phyloP scores from a whole-genome alignment of 2,888 invertebrate genomes.

The Tortrix viridana region DNA sequence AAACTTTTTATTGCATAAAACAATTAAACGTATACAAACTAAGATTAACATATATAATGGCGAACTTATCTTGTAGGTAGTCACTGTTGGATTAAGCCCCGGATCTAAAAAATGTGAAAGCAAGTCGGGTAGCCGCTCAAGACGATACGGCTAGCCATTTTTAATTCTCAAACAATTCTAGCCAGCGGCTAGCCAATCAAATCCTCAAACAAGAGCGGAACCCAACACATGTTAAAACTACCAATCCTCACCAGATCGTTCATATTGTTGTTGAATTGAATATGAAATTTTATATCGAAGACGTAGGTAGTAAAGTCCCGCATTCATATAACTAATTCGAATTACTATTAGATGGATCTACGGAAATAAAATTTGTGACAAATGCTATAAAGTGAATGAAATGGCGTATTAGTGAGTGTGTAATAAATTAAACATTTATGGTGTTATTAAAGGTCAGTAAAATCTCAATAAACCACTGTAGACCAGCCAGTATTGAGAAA shows the following conservation, averaged over 20 bases:
- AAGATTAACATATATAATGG: too few relatives aligned
- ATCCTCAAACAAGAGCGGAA: background rate
- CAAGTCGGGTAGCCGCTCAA: too few relatives aligned
- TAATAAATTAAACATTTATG: conserved; percentile 78
- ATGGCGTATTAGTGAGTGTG: conserved; percentile 71
- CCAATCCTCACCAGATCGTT: background rate
- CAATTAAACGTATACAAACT: too few relatives aligned
- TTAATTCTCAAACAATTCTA: too few relatives aligned
- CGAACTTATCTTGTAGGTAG: too few relatives aligned
- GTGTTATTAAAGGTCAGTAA: conserved; percentile 76
- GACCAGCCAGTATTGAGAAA: conserved; percentile 64
- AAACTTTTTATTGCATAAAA: too few relatives aligned
- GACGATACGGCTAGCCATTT: too few relatives aligned
- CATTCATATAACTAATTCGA: conserved; percentile 70
- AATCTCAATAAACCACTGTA: conserved; percentile 69
- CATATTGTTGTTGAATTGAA: conserved; percentile 26
- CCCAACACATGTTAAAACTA: background rate
- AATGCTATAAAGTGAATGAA: conserved; percentile 73
- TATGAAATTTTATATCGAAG: conserved; percentile 29
- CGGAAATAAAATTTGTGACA: conserved; percentile 69
- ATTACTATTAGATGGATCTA: conserved; percentile 67
- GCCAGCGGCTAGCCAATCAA: too few relatives aligned
- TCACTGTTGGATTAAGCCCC: too few relatives aligned
- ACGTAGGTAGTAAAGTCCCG: conserved; percentile 25
- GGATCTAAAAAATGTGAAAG: too few relatives aligned